Evolutionary conservation across 64 coral and sea anemone species (phyloP), one percentile per base, ranked within the genome.

Genomic region (Stichodactyla helianthus): DNA sequence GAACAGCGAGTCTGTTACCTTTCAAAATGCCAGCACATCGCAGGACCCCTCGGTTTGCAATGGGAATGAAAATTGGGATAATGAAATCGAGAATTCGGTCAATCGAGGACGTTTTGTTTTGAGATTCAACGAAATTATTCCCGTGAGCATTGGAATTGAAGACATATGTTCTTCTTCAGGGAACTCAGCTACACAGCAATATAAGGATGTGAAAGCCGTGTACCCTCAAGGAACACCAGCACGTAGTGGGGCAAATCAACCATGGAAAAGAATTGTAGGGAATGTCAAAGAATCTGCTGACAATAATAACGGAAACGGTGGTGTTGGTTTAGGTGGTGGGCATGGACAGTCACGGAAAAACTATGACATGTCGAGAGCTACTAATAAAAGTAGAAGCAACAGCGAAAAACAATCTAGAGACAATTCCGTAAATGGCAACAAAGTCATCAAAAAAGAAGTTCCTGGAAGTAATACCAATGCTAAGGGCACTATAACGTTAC

Each of bases 11-110:
- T 70, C 25, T 74, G 17, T 74, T 23, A 11, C 68, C 1, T 74
- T 23, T 27, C 20, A 74, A 74, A 74, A 74, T 74, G 8, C 63
- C 9, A 12, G 68, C 25, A 74, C 6, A 11, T 74, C 26, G 25
- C 4, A 8, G 10, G 68, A 35, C 27, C 25, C 11, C 10, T 74
- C 68, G 4, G 10, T 74, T 74, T 74, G 68, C 11, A 74, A 81
- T 54, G 78, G 52, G 26, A 59, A 54, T 15, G 83, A 84, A 63
- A 63, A 84, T 62, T 84, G 83, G 83, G 83, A 84, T 31, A 61
- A 20, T 31, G 83, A 84, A 16, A 84, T 84, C 52, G 27, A 55
- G 15, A 84, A 62, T 51, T 62, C 83, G 6, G 51, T 54, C n/a
- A 27, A 9, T 28, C 52, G 54, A 13, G 83, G 27, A 84, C 83